A percentile compares a stretch with the other conserved stretches of the same genome.
Evolutionary conservation across 2,888 invertebrate species (phyloP).

Genomic region (Epirrita christyi): DNA sequence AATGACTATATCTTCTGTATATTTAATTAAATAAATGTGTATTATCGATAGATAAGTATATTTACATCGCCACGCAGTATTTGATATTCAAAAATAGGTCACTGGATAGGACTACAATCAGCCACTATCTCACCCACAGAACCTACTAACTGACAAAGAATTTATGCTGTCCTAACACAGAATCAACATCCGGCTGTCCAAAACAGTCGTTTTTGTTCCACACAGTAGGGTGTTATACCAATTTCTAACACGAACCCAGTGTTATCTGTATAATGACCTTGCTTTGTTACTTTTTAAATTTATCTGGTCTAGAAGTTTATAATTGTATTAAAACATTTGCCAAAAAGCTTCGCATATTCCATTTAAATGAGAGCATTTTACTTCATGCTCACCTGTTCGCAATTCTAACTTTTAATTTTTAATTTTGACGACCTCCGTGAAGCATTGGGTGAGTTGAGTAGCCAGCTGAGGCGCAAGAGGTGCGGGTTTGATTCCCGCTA

Average conservation of each 20-base stretch:
- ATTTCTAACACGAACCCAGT: conserved; percentile 10
- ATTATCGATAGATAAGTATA: background rate
- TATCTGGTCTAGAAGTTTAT: no score
- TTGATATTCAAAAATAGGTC: conserved; percentile 30
- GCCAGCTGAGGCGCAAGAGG: no score
- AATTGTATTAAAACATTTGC: no score
- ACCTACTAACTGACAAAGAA: conserved; percentile 1
- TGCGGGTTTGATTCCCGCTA: no score
- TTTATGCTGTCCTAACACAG: conserved; percentile 24
- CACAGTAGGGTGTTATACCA: conserved; percentile 22
- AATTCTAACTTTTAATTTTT: no score
- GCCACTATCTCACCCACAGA: conserved; percentile 20
- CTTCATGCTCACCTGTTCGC: no score
- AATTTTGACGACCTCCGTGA: no score
- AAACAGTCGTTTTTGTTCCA: conserved; percentile 28
- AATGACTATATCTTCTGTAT: no score
- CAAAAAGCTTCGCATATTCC: no score
- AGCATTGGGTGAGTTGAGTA: no score
- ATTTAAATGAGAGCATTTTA: no score
- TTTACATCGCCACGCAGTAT: conserved; percentile 8
- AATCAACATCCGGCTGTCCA: conserved; percentile 29
- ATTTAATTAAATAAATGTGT: background rate
- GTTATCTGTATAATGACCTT: conserved; percentile 5
- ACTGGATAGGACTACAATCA: conserved; percentile 23
- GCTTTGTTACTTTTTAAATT: background rate